Conservation (phyloP, 2,113 vertebrate species). For the Solenodon paradoxus region DNA sequence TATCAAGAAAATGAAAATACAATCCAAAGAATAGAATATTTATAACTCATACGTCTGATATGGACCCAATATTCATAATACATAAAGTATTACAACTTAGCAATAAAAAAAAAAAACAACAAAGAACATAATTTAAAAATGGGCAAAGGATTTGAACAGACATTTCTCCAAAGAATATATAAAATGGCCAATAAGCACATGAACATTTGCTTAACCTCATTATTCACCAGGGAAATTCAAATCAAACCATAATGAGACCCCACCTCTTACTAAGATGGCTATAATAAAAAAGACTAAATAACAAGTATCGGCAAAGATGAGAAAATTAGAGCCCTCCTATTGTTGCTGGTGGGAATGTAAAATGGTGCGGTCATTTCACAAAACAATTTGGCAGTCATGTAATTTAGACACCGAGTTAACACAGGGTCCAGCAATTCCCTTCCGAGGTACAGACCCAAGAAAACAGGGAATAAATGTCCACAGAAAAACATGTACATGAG, state of each 20-base stretch:
- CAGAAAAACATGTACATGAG: not conserved
- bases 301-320: not conserved
- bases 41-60: not conserved
- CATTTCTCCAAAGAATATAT: not conserved
- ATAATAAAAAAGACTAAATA: not conserved
- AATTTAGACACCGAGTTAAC: not conserved
- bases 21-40: not conserved
- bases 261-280: not conserved
- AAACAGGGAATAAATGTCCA: not conserved
- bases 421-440: not conserved
- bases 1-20: not conserved
- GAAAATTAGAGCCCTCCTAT: not conserved
- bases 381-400: not conserved
- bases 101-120: not conserved
- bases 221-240: not conserved
- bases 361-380: not conserved
- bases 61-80: not conserved
- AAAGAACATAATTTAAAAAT: not conserved
- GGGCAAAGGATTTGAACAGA: not conserved
- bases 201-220: not conserved
- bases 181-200: not conserved
- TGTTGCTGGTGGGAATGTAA: not conserved
- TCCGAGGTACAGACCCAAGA: not conserved
- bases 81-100: not conserved
- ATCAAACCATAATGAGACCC: not conserved